Percentiles rank a stretch among this genome's conserved stretches.
phyloP scores from a whole-genome alignment of 2,797 vertebrate species.

The Anabas testudineus region DNA sequence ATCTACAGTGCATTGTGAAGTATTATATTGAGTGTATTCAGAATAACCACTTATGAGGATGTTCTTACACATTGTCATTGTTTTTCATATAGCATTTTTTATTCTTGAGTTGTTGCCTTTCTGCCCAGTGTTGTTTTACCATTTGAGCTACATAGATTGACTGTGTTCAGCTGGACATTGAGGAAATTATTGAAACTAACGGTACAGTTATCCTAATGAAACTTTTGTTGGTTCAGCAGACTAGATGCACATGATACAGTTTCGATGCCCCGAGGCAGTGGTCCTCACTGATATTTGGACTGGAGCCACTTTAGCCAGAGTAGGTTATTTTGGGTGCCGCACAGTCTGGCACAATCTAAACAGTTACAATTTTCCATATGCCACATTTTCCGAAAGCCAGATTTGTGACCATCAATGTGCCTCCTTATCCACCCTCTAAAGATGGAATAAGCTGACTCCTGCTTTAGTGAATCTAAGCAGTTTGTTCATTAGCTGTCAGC shows the following conservation, averaged over 20 bases:
- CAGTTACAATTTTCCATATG: slow-evolving; percentile 49
- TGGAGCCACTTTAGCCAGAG: slow-evolving; percentile 39
- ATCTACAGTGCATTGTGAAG: slow-evolving; percentile 11
- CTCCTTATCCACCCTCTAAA: slow-evolving; percentile 8
- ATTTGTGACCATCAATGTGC: slow-evolving; percentile 25
- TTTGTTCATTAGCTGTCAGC: not conserved
- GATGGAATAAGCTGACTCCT: not conserved
- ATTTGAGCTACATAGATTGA: not conserved
- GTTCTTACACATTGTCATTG: slow-evolving; percentile 9
- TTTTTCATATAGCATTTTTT: slow-evolving; percentile 4
- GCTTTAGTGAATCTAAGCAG: not conserved
- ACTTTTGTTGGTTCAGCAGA: slow-evolving; percentile 17
- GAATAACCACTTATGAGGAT: slow-evolving; percentile 11
- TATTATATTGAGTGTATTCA: not conserved
- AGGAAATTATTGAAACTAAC: slow-evolving; percentile 32
- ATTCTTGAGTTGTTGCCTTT: not conserved
- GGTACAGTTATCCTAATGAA: slow-evolving; percentile 50
- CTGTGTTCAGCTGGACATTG: slow-evolving; percentile 1
- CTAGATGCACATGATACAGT: slow-evolving; percentile 30
- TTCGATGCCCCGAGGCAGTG: slow-evolving; percentile 17
- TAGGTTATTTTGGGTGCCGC: slow-evolving; percentile 59
- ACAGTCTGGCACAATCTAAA: slow-evolving; percentile 41
- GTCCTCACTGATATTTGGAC: slow-evolving; percentile 48
- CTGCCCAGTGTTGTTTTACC: too few species aligned
- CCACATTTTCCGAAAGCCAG: slow-evolving; percentile 48